Evolutionary conservation across 2,113 vertebrate species (phyloP), one percentile per base, ranked within the genome.

Genomic region (Ceratotherium simum): DNA sequence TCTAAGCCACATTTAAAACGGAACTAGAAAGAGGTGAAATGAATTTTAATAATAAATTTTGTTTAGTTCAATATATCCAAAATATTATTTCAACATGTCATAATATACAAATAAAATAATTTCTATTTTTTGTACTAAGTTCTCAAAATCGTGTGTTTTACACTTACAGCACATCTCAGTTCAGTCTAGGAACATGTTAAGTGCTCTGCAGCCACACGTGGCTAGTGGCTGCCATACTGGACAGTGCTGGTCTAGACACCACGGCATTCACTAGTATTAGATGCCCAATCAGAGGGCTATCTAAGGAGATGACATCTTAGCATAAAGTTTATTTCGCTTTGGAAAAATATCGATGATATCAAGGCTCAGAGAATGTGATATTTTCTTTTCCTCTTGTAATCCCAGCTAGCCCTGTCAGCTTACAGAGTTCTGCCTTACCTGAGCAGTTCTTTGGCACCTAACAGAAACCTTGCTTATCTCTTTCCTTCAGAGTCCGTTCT

Each of bases 401-500:
- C 51, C 51, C 51, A 54, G 51, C 51, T 54, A 54, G 51, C 13
- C 3, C 51, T 92, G 60, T 42, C 46, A 46, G 65, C 46, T 31
- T 13, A 78, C 54, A 90, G 23, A 78, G 18, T 72, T 54, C 17
- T 72, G 33, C 31, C 80, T 58, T 78, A 46, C 5, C 72, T 80
- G 18, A 89, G 5, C 54, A 91, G 48, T 60, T 83, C 82, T 89
- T 20, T 58, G 78, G 84, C n/a, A 25, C 17, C 33, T 95, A 82
- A 78, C 23, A n/a, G 54, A 96, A 96, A 89, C 36, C 51, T 94
- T 79, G 46, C 29, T 91, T 89, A 86, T 65, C 36, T 62, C 58
- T 95, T 82, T 48, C 62, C 62, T 96, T 90, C 18, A 90, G 83
- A 91, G 78, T 81, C 46, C 56, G 51, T 70, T 85, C 18, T 94